Conservation (phyloP, 23 tunicate species). For the Diplosoma virens region DNA sequence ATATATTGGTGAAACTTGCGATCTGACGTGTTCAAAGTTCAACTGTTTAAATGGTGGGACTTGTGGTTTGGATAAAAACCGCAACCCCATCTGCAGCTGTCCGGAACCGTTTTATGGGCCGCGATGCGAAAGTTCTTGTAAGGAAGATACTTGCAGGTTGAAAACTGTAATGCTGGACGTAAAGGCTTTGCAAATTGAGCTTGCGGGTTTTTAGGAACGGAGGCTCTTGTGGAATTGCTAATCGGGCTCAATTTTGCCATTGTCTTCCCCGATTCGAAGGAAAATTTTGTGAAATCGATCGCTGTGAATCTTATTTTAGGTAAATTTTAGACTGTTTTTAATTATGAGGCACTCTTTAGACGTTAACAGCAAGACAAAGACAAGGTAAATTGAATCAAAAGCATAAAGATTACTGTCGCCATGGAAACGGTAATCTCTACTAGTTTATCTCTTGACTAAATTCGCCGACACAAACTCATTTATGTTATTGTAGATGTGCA, state of each 20-base stretch:
- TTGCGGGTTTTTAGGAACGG: conserved; percentile 13
- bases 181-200: too few species aligned
- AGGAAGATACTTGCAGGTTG: conserved; percentile 6
- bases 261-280: conserved; percentile 19
- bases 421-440: too few species aligned
- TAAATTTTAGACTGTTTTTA: not conserved
- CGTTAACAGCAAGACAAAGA: too few species aligned
- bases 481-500: not conserved
- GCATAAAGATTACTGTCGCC: too few species aligned
- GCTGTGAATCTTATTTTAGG: conserved; percentile 14
- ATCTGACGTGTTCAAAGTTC: not conserved
- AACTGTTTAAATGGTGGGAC: conserved; percentile 4
- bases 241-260: not conserved
- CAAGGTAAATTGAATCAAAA: too few species aligned
- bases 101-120: conserved; percentile 1
- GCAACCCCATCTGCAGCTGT: not conserved
- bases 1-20: not conserved
- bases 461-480: too few species aligned
- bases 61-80: not conserved
- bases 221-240: conserved; percentile 23
- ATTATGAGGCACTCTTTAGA: too few species aligned
- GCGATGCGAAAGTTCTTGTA: conserved; percentile 1
- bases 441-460: too few species aligned
- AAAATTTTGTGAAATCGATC: not conserved
- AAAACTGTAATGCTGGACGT: too few species aligned